These are phyloP conservation scores for Danaus chrysippus DNA, from an alignment of 2,888 invertebrate species.

Conservation along the genomic window DNA sequence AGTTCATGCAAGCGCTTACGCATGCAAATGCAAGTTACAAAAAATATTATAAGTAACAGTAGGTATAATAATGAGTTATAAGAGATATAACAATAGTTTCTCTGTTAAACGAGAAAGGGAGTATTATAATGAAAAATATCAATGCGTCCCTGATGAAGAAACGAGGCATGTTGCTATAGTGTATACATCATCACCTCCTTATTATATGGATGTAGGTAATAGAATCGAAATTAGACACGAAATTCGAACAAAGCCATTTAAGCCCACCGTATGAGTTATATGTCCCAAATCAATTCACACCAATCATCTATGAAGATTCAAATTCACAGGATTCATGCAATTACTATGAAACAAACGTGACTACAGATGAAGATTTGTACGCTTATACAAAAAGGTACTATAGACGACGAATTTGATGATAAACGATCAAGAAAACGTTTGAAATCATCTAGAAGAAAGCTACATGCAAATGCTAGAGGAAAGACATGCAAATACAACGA, in stretches of 20 bases:
- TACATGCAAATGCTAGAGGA: slow-evolving; percentile 84
- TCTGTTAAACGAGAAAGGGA: slow-evolving; percentile 67
- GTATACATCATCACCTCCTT: slow-evolving; percentile 63
- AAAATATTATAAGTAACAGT: slow-evolving; percentile 31
- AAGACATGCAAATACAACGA: slow-evolving; percentile 91
- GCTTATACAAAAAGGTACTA: slow-evolving; percentile 52
- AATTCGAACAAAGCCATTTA: slow-evolving; percentile 52
- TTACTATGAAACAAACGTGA: slow-evolving; percentile 53
- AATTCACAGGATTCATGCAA: slow-evolving; percentile 59
- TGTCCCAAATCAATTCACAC: slow-evolving; percentile 44
- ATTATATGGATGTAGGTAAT: slow-evolving; percentile 69
- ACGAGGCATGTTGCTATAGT: slow-evolving; percentile 52
- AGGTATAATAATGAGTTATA: slow-evolving; percentile 62
- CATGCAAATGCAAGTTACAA: slow-evolving; percentile 43
- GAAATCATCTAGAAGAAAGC: slow-evolving; percentile 79
- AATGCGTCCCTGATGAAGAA: slow-evolving; percentile 59
- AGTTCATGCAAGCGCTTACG: slow-evolving; percentile 49
- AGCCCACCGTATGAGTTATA: slow-evolving; percentile 53
- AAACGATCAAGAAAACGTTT: slow-evolving; percentile 59
- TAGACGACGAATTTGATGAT: slow-evolving; percentile 64
- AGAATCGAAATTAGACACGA: slow-evolving; percentile 57
- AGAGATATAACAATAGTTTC: slow-evolving; percentile 57
- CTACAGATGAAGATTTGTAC: slow-evolving; percentile 42
- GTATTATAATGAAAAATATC: slow-evolving; percentile 63
- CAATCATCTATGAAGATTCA: slow-evolving; percentile 65